Evolutionary conservation across 2,888 invertebrate species (phyloP).

Genomic region (Yponomeuta cagnagella): DNA sequence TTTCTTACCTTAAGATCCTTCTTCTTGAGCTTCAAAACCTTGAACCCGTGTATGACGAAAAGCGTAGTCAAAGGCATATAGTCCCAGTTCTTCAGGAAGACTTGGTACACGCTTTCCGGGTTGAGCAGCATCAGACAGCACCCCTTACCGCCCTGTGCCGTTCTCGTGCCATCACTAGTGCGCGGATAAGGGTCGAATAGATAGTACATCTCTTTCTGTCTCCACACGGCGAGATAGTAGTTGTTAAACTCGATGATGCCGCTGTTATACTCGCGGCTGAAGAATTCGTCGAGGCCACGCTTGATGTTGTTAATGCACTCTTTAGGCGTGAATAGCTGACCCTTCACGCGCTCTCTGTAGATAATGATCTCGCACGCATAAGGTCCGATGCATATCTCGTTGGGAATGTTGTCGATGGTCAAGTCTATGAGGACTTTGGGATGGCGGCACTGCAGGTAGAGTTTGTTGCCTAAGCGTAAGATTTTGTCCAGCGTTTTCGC

Average conservation of each 20-base stretch:
- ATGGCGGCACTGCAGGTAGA: slow-evolving; percentile 70
- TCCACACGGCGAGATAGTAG: slow-evolving; percentile 77
- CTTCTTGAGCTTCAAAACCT: slow-evolving; percentile 72
- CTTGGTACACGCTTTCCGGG: slow-evolving; percentile 72
- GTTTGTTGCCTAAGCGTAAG: slow-evolving; percentile 73
- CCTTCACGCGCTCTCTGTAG: slow-evolving; percentile 68
- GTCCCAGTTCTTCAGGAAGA: slow-evolving; percentile 70
- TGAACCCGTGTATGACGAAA: slow-evolving; percentile 77
- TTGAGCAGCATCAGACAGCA: slow-evolving; percentile 79
- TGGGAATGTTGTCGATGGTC: slow-evolving; percentile 72
- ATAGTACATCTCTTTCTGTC: slow-evolving; percentile 78
- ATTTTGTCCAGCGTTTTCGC: slow-evolving; percentile 76
- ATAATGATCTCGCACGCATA: slow-evolving; percentile 76
- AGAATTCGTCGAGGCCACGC: slow-evolving; percentile 68
- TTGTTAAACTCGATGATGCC: slow-evolving; percentile 77
- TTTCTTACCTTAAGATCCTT: slow-evolving; percentile 25
- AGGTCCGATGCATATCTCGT: slow-evolving; percentile 73
- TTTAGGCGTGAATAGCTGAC: slow-evolving; percentile 64
- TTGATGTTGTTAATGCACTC: slow-evolving; percentile 70
- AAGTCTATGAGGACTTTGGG: slow-evolving; percentile 67
- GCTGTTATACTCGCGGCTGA: slow-evolving; percentile 65
- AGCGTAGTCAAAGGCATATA: slow-evolving; percentile 61
- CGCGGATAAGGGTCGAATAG: slow-evolving; percentile 80
- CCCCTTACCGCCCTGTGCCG: slow-evolving; percentile 73
- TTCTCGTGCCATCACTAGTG: slow-evolving; percentile 70